Evolutionary conservation across 2,888 invertebrate genomes (phyloP).

Genomic region (Salpingus planirostris): DNA sequence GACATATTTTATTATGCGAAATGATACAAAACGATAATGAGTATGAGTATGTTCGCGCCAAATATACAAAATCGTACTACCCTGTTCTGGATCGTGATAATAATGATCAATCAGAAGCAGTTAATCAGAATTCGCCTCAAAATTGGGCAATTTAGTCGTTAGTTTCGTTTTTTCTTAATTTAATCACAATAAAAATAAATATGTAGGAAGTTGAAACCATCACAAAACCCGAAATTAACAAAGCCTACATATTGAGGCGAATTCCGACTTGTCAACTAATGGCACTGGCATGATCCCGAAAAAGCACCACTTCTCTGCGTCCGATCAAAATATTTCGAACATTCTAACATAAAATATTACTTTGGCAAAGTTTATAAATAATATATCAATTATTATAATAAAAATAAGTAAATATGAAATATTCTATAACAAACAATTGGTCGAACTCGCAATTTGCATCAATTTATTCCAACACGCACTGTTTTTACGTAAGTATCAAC

Average conservation of each 20-base stretch:
- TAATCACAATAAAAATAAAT: too few species aligned
- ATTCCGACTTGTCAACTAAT: slow-evolving; percentile 9
- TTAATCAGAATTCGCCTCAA: too few species aligned
- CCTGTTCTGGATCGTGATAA: slow-evolving; percentile 7
- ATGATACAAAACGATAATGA: slow-evolving; percentile 11
- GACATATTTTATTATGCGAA: slow-evolving; percentile 11
- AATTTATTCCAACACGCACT: slow-evolving; percentile 11
- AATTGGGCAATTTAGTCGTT: slow-evolving; percentile 7
- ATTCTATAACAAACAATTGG: slow-evolving; percentile 12
- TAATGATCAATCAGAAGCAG: not conserved
- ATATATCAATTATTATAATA: slow-evolving; percentile 10
- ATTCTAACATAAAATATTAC: slow-evolving; percentile 21
- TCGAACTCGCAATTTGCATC: slow-evolving; percentile 13
- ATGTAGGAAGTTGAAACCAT: slow-evolving; percentile 11
- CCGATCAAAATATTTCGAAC: too few species aligned
- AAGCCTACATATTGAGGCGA: too few species aligned
- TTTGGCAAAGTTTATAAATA: slow-evolving; percentile 27
- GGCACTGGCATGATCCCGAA: slow-evolving; percentile 8
- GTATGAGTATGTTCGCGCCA: slow-evolving; percentile 11
- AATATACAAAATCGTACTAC: slow-evolving; percentile 6
- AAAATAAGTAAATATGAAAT: slow-evolving; percentile 1
- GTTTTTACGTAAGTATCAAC: slow-evolving; percentile 17
- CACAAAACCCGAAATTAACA: slow-evolving; percentile 6
- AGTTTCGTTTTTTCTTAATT: slow-evolving; percentile 10
- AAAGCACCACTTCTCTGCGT: too few species aligned